Evolutionary conservation across 2,797 vertebrate genomes (phyloP).

Genomic region (Sebastes kiyomatsui): DNA sequence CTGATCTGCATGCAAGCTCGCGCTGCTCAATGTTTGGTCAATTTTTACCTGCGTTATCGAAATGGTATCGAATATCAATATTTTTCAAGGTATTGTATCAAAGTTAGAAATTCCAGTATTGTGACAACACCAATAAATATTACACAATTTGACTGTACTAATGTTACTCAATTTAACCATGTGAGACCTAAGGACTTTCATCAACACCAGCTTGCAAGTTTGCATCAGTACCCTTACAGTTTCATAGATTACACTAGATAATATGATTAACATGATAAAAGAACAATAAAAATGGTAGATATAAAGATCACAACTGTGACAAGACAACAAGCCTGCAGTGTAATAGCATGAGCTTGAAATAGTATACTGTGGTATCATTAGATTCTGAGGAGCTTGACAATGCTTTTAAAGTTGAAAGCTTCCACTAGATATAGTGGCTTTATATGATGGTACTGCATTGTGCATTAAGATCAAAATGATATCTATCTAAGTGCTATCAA

Average conservation of each 20-base stretch:
- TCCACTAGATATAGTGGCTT: background rate
- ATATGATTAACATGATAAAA: constrained; percentile 14
- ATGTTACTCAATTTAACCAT: background rate
- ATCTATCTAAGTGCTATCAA: background rate
- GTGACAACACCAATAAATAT: background rate
- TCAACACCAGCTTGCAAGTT: background rate
- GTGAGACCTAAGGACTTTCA: background rate
- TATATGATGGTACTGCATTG: background rate
- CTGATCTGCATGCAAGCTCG: too few species aligned
- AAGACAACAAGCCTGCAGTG: background rate
- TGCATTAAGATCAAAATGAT: background rate
- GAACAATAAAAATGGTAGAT: constrained; percentile 1
- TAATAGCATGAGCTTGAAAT: background rate
- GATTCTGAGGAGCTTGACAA: background rate
- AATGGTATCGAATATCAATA: too few species aligned
- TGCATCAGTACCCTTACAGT: background rate
- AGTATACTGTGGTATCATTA: background rate
- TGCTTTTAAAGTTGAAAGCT: constrained; percentile 1
- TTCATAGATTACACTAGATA: background rate
- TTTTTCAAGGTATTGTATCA: too few species aligned
- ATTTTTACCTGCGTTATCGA: too few species aligned
- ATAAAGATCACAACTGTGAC: background rate
- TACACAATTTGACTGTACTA: background rate
- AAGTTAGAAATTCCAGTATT: too few species aligned
- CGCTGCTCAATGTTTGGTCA: too few species aligned